Conservation (phyloP, 2,888 invertebrate genomes). For the Sminthurides aquaticus region DNA sequence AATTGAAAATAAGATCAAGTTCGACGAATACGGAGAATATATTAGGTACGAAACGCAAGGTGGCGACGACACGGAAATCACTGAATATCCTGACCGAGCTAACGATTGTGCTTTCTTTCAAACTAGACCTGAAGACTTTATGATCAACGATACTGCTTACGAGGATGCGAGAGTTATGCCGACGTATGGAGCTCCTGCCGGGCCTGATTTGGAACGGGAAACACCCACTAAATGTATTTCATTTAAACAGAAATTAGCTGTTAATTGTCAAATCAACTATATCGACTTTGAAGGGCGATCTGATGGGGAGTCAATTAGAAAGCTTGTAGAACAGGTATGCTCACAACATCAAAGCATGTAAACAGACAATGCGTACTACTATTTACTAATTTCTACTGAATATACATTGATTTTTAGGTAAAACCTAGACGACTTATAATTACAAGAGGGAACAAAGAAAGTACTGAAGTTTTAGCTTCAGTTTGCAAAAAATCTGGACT, state of each 20-base stretch:
- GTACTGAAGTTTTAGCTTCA: slow-evolving; percentile 61
- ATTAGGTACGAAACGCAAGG: slow-evolving; percentile 58
- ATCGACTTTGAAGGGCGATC: slow-evolving; percentile 91
- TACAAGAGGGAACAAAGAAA: slow-evolving; percentile 64
- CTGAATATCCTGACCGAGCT: neutral
- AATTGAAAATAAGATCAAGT: slow-evolving; percentile 80
- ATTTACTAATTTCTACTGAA: slow-evolving; percentile 46
- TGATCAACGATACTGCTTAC: slow-evolving; percentile 61
- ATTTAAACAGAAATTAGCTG: slow-evolving; percentile 63
- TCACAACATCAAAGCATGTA: slow-evolving; percentile 10
- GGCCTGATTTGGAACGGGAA: slow-evolving; percentile 54
- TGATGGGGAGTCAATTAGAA: slow-evolving; percentile 57
- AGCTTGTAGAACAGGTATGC: slow-evolving; percentile 70
- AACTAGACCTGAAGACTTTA: slow-evolving; percentile 54
- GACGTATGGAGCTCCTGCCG: slow-evolving; percentile 8
- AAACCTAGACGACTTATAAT: slow-evolving; percentile 74
- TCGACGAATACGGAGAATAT: slow-evolving; percentile 94
- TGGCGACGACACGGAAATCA: too few species aligned
- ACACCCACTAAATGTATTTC: slow-evolving; percentile 85
- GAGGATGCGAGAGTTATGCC: slow-evolving; percentile 53
- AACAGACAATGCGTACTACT: slow-evolving; percentile 44
- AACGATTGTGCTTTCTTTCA: neutral
- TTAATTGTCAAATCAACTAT: slow-evolving; percentile 80
- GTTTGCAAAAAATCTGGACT: slow-evolving; percentile 61
- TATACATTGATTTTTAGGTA: slow-evolving; percentile 48